Conservation (phyloP, 2,888 invertebrate genomes). For the Poecilus cupreus region DNA sequence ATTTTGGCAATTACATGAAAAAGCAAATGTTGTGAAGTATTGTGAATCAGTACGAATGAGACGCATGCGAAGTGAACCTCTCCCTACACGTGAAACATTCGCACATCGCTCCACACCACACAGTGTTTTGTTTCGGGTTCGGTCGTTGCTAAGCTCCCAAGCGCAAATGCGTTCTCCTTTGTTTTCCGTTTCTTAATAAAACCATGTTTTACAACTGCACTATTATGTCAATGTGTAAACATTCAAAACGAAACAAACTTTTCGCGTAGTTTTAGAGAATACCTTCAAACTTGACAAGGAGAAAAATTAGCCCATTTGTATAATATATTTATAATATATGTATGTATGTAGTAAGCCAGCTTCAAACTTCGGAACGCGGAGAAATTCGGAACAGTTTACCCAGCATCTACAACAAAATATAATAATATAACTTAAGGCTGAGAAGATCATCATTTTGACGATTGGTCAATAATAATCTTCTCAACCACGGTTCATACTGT, state of each 20-base stretch:
- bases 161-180: conserved; percentile 28
- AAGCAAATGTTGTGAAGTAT: conserved; percentile 41
- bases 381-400: conserved; percentile 40
- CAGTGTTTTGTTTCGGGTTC: not conserved
- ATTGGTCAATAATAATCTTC: no score
- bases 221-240: conserved; percentile 47
- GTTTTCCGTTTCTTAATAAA: not conserved
- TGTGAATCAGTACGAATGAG: not conserved
- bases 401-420: conserved; percentile 32
- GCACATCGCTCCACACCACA: not conserved
- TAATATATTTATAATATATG: conserved; percentile 53
- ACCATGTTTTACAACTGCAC: not conserved
- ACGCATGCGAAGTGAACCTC: no score
- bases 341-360: conserved; percentile 51
- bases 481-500: no score
- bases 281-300: conserved; percentile 54
- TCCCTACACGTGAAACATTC: not conserved
- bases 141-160: conserved; percentile 17
- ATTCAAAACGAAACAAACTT: conserved; percentile 51
- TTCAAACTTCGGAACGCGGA: conserved; percentile 53
- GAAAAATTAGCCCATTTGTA: conserved; percentile 56
- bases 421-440: not conserved
- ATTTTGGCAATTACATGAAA: conserved; percentile 59
- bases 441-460: no score
- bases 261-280: conserved; percentile 42